Evolutionary conservation across 2,888 invertebrate species (phyloP).

Genomic region (Melanotus villosus): DNA sequence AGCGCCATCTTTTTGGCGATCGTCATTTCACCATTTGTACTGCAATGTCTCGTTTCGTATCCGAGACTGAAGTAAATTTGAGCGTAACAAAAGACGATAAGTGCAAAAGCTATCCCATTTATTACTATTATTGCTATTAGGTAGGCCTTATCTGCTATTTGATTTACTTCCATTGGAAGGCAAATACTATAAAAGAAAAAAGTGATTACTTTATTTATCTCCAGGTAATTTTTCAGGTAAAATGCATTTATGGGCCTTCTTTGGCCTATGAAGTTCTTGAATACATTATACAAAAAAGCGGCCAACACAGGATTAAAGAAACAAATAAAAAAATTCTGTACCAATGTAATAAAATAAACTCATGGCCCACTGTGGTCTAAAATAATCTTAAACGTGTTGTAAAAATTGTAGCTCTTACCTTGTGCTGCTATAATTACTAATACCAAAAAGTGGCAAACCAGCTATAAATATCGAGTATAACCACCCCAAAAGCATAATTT

Average conservation of each 20-base stretch:
- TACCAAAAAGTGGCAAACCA: conserved; percentile 83
- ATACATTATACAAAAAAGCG: too few species aligned
- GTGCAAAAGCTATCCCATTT: conserved; percentile 85
- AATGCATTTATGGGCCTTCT: too few species aligned
- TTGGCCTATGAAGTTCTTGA: too few species aligned
- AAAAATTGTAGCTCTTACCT: too few species aligned
- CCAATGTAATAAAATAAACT: too few species aligned
- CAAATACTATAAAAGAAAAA: conserved; percentile 77
- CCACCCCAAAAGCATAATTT: conserved; percentile 87
- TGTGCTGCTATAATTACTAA: conserved; percentile 91
- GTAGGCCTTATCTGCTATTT: conserved; percentile 79
- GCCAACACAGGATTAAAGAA: too few species aligned
- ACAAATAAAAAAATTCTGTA: too few species aligned
- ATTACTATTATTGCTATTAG: conserved; percentile 81
- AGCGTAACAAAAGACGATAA: conserved; percentile 88
- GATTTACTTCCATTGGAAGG: conserved; percentile 86
- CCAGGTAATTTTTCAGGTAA: too few species aligned
- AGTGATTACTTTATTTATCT: too few species aligned
- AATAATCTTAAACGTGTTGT: too few species aligned
- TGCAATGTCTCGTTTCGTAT: conserved; percentile 75
- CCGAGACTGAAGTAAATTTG: conserved; percentile 89
- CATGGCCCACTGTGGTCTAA: background rate
- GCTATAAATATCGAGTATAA: conserved; percentile 84
- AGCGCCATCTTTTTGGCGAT: conserved; percentile 93
- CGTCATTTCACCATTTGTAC: conserved; percentile 76